phyloP scores from a whole-genome alignment of 2,888 invertebrate species.

The Neuroscelio doddi region DNA sequence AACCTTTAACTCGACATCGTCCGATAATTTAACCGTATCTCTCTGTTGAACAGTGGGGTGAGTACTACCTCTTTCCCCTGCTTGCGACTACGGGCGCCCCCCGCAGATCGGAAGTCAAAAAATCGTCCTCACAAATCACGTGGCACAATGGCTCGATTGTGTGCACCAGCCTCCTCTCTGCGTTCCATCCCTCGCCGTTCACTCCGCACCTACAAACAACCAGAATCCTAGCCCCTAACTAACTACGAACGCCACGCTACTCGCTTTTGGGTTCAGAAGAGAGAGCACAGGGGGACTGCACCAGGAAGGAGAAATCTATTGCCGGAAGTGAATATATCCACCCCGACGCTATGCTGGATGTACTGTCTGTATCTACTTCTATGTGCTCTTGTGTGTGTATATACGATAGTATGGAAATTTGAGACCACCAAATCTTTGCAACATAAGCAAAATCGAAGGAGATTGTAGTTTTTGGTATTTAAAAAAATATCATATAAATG shows the following conservation, averaged over 20 bases:
- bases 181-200: constrained; percentile 21
- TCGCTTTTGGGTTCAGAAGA: constrained; percentile 17
- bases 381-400: constrained; percentile 46
- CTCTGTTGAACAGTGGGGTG: constrained; percentile 48
- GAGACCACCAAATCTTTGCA: constrained; percentile 45
- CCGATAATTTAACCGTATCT: constrained; percentile 61
- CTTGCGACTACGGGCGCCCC: constrained; percentile 31
- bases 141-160: constrained; percentile 70
- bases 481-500: too few species aligned
- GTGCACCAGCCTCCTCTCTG: constrained; percentile 53
- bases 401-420: constrained; percentile 65
- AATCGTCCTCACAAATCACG: constrained; percentile 71
- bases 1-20: constrained; percentile 53
- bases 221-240: constrained; percentile 58
- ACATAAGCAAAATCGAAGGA: constrained; percentile 42
- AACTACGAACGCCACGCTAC: constrained; percentile 56
- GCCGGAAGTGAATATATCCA: constrained; percentile 71
- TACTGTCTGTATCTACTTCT: constrained; percentile 48
- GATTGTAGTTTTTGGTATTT: constrained; percentile 13
- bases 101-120: constrained; percentile 67
- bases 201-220: constrained; percentile 51
- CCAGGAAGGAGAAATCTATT: constrained; percentile 67
- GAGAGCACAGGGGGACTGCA: constrained; percentile 42
- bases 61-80: constrained; percentile 35
- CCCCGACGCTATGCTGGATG: constrained; percentile 55